Evolutionary conservation across 2,113 vertebrate genomes (phyloP).

Genomic region (Capreolus pygargus): DNA sequence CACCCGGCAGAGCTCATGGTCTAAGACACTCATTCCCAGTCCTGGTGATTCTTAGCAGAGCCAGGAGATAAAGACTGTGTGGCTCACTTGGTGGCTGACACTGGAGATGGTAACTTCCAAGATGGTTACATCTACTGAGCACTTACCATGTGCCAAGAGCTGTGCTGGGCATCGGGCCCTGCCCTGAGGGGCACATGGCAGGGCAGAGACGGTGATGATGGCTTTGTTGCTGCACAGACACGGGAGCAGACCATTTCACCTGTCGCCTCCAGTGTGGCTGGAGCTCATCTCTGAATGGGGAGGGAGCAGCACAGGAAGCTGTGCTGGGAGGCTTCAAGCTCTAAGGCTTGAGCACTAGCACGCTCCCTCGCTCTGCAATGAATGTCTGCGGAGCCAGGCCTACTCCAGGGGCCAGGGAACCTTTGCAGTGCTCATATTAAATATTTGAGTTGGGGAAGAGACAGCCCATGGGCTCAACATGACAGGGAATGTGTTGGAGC

Average conservation of each 20-base stretch:
- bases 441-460: background rate
- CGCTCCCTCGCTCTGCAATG: accelerated
- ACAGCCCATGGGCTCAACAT: accelerated
- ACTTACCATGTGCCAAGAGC: accelerated
- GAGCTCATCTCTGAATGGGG: accelerated
- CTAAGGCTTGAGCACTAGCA: background rate
- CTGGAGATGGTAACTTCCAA: background rate
- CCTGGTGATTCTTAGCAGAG: background rate
- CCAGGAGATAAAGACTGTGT: background rate
- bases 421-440: accelerated
- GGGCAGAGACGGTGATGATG: background rate
- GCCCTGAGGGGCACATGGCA: background rate
- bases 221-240: background rate
- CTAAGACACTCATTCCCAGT: background rate
- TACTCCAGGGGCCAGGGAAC: background rate
- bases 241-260: accelerated
- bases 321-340: background rate
- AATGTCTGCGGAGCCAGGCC: background rate
- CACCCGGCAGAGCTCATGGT: background rate
- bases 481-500: accelerated
- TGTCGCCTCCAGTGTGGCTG: background rate
- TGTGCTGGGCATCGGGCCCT: background rate
- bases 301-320: background rate
- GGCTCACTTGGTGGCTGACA: background rate
- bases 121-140: background rate